Percentiles rank a stretch among this genome's conserved stretches.
phyloP scores from a whole-genome alignment of 2,888 invertebrate genomes.

The Diachrysia chrysitis region DNA sequence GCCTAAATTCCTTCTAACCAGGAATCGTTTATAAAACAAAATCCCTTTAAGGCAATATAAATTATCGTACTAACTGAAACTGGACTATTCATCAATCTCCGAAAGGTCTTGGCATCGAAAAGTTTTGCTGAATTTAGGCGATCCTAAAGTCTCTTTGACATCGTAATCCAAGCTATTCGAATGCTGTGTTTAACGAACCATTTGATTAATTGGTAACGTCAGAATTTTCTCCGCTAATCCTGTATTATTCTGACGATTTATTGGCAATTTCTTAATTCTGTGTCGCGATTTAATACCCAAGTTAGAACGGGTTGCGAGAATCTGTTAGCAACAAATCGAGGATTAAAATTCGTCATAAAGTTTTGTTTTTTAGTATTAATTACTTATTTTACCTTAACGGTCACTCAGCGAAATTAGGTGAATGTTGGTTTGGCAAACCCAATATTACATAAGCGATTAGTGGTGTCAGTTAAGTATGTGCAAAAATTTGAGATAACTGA shows the following conservation, averaged over 20 bases:
- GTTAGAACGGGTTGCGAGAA: neutral
- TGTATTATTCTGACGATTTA: slow-evolving; percentile 39
- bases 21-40: slow-evolving; percentile 12
- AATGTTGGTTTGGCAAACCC: too few relatives aligned
- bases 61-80: slow-evolving; percentile 18
- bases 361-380: too few relatives aligned
- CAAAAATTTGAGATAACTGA: too few relatives aligned
- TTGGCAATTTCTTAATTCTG: slow-evolving; percentile 26
- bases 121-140: slow-evolving; percentile 41
- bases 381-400: too few relatives aligned
- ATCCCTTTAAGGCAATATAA: slow-evolving; percentile 9
- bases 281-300: slow-evolving; percentile 24
- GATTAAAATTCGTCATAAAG: neutral
- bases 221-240: slow-evolving; percentile 33
- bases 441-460: too few relatives aligned
- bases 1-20: slow-evolving; percentile 1
- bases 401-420: too few relatives aligned
- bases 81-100: slow-evolving; percentile 52
- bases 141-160: slow-evolving; percentile 49
- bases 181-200: slow-evolving; percentile 50
- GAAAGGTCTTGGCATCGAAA: slow-evolving; percentile 29
- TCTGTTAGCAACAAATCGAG: neutral
- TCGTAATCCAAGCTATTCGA: slow-evolving; percentile 55
- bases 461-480: too few relatives aligned
- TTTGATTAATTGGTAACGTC: slow-evolving; percentile 59